A percentile compares a stretch with the other conserved stretches of the same genome.
Conservation (phyloP, 2,797 vertebrate species). For the Rhinatrema bivittatum region DNA sequence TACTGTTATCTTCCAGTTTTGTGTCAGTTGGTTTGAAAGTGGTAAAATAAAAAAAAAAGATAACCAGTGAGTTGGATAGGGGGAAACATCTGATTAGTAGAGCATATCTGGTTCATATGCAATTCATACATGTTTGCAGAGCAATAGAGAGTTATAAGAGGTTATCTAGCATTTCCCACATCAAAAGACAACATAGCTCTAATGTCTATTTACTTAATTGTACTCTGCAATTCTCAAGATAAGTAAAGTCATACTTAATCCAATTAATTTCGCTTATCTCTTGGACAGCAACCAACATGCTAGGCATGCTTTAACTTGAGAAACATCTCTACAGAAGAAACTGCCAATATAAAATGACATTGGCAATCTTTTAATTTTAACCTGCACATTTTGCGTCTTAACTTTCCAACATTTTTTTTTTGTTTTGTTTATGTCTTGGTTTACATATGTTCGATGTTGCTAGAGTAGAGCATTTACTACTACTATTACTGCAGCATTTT, state of each 20-base stretch:
- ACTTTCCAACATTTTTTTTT: no score
- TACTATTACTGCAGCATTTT: no score
- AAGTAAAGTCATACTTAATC: constrained; percentile 41
- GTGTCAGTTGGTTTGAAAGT: constrained; percentile 3
- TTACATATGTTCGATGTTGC: no score
- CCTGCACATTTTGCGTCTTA: no score
- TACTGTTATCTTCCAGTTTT: no score
- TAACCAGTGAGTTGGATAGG: constrained; percentile 29
- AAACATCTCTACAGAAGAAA: no score
- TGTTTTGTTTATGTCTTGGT: no score
- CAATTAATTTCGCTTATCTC: constrained; percentile 32
- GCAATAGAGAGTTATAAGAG: constrained; percentile 14
- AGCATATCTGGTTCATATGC: constrained; percentile 16
- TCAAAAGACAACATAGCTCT: constrained; percentile 27
- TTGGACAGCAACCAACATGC: neutral
- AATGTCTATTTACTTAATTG: constrained; percentile 41
- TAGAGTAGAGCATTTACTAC: no score
- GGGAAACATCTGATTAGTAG: constrained; percentile 6
- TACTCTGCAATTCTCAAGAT: constrained; percentile 30
- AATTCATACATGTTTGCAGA: constrained; percentile 13
- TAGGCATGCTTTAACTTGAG: no score
- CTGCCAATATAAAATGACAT: no score
- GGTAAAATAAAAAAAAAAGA: neutral
- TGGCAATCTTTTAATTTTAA: no score
- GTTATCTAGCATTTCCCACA: constrained; percentile 30